A percentile compares a stretch with the other conserved stretches of the same genome.
phyloP scores from a whole-genome alignment of 1,140 invertebrate species.

The Eupristina koningsbergeri region DNA sequence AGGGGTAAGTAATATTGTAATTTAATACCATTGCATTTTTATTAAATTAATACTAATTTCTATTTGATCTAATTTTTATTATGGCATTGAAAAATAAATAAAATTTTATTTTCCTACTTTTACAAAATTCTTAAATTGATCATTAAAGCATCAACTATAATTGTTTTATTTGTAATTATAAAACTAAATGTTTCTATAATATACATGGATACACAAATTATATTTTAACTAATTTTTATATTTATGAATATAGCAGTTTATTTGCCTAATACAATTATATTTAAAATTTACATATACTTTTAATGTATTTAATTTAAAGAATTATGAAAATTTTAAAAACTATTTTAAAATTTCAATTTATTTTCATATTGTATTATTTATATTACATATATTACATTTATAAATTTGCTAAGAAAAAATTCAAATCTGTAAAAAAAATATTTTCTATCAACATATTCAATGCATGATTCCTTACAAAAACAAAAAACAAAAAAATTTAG shows the following conservation, averaged over 20 bases:
- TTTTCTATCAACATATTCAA: too few relatives aligned
- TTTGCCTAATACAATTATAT: too few relatives aligned
- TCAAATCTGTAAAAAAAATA: too few relatives aligned
- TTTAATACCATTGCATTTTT: slow-evolving; percentile 13
- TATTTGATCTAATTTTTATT: slow-evolving; percentile 21
- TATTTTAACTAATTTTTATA: too few relatives aligned
- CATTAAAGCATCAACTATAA: slow-evolving; percentile 2
- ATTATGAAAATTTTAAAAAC: neutral
- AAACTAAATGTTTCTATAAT: neutral
- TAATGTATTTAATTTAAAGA: neutral
- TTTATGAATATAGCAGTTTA: too few relatives aligned
- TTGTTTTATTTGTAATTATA: slow-evolving; percentile 1
- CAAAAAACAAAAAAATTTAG: too few relatives aligned
- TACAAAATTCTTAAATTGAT: neutral
- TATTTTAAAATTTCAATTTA: too few relatives aligned
- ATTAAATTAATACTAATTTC: slow-evolving; percentile 13
- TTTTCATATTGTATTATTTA: too few relatives aligned
- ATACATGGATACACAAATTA: slow-evolving; percentile 20
- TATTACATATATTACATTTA: too few relatives aligned
- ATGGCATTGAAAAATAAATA: neutral
- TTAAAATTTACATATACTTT: too few relatives aligned
- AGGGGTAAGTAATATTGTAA: slow-evolving; percentile 57
- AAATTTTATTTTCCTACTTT: neutral
- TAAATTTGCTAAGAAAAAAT: too few relatives aligned
- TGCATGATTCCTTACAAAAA: neutral